Evolutionary conservation across 2,888 invertebrate species (phyloP).

Genomic region (Cheilosia urbana): DNA sequence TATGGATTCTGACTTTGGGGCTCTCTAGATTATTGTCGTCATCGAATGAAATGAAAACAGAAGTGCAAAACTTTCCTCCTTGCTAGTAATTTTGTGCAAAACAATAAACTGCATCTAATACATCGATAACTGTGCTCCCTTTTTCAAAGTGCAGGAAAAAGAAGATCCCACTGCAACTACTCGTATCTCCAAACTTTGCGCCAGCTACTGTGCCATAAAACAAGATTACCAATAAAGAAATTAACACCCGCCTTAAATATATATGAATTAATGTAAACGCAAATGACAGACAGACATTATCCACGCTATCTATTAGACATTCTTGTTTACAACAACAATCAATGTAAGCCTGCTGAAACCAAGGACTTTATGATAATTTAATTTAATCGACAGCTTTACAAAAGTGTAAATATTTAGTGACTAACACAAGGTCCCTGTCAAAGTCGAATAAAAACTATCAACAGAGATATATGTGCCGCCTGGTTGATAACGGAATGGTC

Average conservation of each 20-base stretch:
- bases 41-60: no score
- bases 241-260: not conserved
- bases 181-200: no score
- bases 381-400: conserved; percentile 38
- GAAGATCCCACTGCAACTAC: no score
- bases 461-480: conserved; percentile 1
- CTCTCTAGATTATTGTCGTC: no score
- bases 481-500: not conserved
- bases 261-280: not conserved
- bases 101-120: no score
- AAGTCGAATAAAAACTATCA: conserved; percentile 7
- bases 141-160: no score
- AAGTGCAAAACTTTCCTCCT: no score
- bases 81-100: no score
- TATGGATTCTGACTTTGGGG: no score
- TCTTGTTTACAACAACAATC: conserved; percentile 29
- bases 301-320: not conserved
- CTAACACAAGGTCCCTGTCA: conserved; percentile 11
- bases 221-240: no score
- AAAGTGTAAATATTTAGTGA: conserved; percentile 23
- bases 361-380: conserved; percentile 34
- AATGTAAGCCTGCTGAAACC: conserved; percentile 10
- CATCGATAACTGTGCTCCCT: no score
- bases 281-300: not conserved
- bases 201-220: no score